A percentile compares a stretch with the other conserved stretches of the same genome.
phyloP scores from a whole-genome alignment of 2,113 vertebrate genomes.

The Ochotona princeps region DNA sequence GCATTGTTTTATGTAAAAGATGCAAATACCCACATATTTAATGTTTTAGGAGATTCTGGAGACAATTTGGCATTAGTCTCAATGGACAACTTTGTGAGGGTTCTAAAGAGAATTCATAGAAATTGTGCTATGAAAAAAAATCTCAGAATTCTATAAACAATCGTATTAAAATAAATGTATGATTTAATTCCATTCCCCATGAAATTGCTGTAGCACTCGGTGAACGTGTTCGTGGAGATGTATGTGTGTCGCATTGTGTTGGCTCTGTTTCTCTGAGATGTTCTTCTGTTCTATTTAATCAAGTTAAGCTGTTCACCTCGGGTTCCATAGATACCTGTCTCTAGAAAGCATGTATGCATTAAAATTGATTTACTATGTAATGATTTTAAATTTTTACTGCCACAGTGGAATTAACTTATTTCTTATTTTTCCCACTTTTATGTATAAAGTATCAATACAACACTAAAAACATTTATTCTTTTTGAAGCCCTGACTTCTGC shows the following conservation, averaged over 20 bases:
- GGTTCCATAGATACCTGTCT: neutral
- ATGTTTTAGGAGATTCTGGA: too few relatives aligned
- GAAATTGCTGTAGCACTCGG: too few relatives aligned
- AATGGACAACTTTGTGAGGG: too few relatives aligned
- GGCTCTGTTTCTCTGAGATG: neutral
- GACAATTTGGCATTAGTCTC: too few relatives aligned
- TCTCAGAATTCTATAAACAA: too few relatives aligned
- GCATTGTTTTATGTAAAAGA: too few relatives aligned
- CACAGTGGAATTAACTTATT: neutral
- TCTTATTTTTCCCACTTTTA: neutral
- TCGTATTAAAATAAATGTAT: too few relatives aligned
- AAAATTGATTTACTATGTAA: neutral
- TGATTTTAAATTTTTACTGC: neutral
- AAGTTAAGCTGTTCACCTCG: neutral
- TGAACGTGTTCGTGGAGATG: neutral
- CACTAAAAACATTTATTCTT: neutral
- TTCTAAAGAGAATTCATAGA: too few relatives aligned
- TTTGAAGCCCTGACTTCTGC: neutral
- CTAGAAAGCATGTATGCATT: neutral
- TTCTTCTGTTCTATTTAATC: neutral
- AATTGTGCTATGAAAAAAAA: too few relatives aligned
- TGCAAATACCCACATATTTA: too few relatives aligned
- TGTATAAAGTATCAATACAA: neutral
- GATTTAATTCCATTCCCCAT: too few relatives aligned
- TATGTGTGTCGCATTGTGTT: neutral